Conservation (phyloP, 37 sponge, comb jelly and placozoan species). For the Trichoplax adhaerens region DNA sequence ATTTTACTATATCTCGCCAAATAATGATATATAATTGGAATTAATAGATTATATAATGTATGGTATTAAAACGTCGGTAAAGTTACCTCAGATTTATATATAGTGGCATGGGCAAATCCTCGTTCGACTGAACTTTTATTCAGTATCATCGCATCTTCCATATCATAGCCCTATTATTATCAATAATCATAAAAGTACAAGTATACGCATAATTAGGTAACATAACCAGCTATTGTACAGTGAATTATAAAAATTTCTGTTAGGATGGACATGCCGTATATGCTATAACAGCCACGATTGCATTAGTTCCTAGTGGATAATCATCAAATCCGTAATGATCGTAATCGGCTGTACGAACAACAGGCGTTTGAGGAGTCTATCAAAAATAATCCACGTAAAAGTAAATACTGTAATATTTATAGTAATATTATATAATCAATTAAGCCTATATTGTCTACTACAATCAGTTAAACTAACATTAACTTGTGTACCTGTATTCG, state of each 20-base stretch:
- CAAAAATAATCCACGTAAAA: background rate
- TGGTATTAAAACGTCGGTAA: too few relatives aligned
- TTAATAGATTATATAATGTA: too few relatives aligned
- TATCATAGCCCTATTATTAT: slow-evolving; percentile 72
- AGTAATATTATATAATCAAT: too few relatives aligned
- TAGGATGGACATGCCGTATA: slow-evolving; percentile 43
- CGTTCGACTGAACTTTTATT: slow-evolving; percentile 86
- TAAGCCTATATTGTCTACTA: too few relatives aligned
- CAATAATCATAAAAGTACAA: slow-evolving; percentile 6
- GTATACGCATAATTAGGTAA: background rate
- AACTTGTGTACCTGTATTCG: slow-evolving; percentile 35
- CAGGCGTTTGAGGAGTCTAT: slow-evolving; percentile 79
- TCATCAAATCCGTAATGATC: slow-evolving; percentile 58
- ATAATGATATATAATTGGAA: too few relatives aligned
- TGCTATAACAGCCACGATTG: slow-evolving; percentile 87
- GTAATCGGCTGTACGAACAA: slow-evolving; percentile 55
- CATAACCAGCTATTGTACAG: background rate
- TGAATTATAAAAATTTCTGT: too few relatives aligned
- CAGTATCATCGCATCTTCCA: slow-evolving; percentile 99
- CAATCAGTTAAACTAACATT: too few relatives aligned
- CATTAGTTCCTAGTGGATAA: slow-evolving; percentile 85
- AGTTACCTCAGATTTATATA: slow-evolving; percentile 69
- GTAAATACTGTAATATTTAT: too few relatives aligned
- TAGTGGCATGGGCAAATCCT: slow-evolving; percentile 80
- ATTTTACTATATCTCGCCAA: too few relatives aligned